phyloP scores from a whole-genome alignment of 2,888 invertebrate species.

The Sepiola atlantica region DNA sequence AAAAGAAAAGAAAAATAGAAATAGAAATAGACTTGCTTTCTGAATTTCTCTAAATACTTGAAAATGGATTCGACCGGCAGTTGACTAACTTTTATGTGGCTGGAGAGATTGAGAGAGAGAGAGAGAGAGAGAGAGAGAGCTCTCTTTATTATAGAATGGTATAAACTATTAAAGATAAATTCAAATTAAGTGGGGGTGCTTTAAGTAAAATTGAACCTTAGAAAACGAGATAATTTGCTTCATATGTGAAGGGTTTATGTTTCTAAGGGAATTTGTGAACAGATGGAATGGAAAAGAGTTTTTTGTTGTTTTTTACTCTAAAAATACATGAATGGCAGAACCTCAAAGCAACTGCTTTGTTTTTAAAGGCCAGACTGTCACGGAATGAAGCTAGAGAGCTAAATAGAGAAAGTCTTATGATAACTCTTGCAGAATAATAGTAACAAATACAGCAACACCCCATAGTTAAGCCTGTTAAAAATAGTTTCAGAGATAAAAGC shows the following conservation, averaged over 20 bases:
- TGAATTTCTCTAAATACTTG: no score
- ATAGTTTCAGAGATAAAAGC: neutral
- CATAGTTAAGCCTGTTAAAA: neutral
- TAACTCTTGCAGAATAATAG: neutral
- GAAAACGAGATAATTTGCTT: neutral
- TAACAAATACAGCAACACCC: neutral
- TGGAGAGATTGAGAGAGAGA: no score
- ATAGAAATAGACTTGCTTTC: no score
- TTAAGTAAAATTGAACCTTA: neutral
- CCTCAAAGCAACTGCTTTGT: neutral
- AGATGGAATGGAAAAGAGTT: neutral
- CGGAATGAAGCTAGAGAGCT: neutral
- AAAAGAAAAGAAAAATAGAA: no score
- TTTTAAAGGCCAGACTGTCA: conserved; percentile 24
- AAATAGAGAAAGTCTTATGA: neutral
- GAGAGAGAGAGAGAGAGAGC: no score
- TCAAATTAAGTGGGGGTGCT: no score
- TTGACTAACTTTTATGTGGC: no score
- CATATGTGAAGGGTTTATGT: neutral
- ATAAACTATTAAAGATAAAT: no score
- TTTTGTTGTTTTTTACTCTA: neutral
- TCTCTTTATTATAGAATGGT: no score
- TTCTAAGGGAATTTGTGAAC: neutral
- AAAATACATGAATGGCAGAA: neutral
- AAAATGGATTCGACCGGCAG: no score